phyloP scores from a whole-genome alignment of 2,797 vertebrate species.

The Premnoplex brunnescens region DNA sequence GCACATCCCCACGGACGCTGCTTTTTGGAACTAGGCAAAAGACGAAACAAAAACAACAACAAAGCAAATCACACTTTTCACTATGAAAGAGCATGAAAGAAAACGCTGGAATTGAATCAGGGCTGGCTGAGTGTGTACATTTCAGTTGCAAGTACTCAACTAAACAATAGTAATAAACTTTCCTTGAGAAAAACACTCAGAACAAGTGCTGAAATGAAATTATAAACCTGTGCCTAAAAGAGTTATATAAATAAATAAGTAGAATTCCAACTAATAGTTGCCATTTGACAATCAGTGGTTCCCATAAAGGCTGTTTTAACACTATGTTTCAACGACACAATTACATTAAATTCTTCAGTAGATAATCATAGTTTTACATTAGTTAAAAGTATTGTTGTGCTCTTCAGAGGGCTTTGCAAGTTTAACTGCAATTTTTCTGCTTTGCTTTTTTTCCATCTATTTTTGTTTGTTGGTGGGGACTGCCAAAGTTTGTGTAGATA shows the following conservation, averaged over 20 bases:
- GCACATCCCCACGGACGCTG: not conserved
- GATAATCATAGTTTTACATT: constrained; percentile 21
- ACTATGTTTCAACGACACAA: not conserved
- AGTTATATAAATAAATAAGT: not conserved
- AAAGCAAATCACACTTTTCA: not conserved
- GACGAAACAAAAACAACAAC: fast-evolving
- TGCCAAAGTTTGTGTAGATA: constrained; percentile 52
- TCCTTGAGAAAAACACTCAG: not conserved
- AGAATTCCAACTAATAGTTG: not conserved
- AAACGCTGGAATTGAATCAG: not conserved
- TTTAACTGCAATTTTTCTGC: not conserved
- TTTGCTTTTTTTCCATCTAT: not conserved
- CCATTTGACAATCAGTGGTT: not conserved
- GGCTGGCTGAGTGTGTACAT: not conserved
- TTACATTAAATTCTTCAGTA: not conserved
- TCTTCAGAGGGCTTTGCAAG: not conserved
- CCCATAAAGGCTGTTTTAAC: not conserved
- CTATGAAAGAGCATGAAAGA: not conserved
- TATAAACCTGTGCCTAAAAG: not conserved
- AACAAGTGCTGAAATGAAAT: not conserved
- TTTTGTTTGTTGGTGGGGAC: constrained; percentile 55
- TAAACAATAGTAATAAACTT: not conserved
- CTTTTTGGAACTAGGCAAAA: not conserved
- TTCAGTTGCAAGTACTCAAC: not conserved
- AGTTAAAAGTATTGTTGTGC: constrained; percentile 6